phyloP scores from a whole-genome alignment of 2,888 invertebrate species.

The Dryadula phaetusa region DNA sequence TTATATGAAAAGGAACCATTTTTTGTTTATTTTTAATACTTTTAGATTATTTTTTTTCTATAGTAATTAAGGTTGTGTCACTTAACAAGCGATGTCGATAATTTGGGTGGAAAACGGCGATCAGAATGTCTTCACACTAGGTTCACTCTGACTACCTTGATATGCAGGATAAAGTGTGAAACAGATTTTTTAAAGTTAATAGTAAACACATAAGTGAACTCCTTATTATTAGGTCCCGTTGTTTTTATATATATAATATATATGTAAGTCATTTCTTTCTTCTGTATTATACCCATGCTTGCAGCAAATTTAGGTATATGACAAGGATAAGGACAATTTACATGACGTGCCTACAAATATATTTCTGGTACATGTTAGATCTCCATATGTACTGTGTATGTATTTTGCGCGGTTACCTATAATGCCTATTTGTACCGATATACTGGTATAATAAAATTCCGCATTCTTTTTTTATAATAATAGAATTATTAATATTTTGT shows the following conservation, averaged over 20 bases:
- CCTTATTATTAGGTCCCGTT: not conserved
- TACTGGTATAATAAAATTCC: too few relatives aligned
- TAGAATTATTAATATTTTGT: too few relatives aligned
- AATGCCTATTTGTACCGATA: too few relatives aligned
- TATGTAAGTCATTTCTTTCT: not conserved
- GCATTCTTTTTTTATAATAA: too few relatives aligned
- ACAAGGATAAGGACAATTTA: conserved; percentile 1
- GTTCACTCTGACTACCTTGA: too few relatives aligned
- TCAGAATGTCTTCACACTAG: too few relatives aligned
- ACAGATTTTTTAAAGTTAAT: not conserved
- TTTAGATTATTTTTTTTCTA: too few relatives aligned
- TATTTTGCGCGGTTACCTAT: not conserved
- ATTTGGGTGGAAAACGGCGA: too few relatives aligned
- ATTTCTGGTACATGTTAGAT: not conserved
- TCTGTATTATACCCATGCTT: not conserved
- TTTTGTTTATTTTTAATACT: too few relatives aligned
- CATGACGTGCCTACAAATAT: conserved; percentile 13
- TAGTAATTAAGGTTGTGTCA: too few relatives aligned
- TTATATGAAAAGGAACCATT: too few relatives aligned
- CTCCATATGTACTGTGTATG: not conserved
- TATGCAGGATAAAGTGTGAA: not conserved
- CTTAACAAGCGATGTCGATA: too few relatives aligned
- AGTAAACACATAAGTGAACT: not conserved
- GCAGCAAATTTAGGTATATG: conserved; percentile 3
- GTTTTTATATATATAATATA: not conserved